Evolutionary conservation across 2,113 vertebrate genomes (phyloP).

Genomic region (Pterocles burchelli): DNA sequence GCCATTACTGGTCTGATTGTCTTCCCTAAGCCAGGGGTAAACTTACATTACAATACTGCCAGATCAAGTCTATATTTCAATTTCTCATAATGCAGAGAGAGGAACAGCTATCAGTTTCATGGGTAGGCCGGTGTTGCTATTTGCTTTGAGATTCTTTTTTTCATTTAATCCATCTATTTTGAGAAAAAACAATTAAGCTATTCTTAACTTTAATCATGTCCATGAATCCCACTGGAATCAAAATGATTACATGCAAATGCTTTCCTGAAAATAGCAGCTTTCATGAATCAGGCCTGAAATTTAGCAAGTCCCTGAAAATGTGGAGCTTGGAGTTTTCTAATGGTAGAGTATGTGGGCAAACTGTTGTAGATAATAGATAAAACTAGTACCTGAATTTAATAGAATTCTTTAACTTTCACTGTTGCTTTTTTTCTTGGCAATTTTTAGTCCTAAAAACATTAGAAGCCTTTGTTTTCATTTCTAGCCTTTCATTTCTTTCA

Average conservation of each 20-base stretch:
- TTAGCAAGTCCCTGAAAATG: not conserved
- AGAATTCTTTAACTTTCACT: not conserved
- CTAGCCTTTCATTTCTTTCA: not conserved
- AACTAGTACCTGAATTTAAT: not conserved
- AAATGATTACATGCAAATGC: not conserved
- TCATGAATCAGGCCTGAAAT: not conserved
- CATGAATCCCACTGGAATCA: not conserved
- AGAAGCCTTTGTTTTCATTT: not conserved
- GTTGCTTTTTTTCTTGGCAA: not conserved
- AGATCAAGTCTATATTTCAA: not conserved
- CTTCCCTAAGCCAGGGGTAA: not conserved
- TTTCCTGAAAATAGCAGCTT: conserved; percentile 5
- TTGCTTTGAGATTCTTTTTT: not conserved
- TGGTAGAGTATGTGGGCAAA: not conserved
- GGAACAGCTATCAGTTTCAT: not conserved
- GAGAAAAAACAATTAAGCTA: not conserved
- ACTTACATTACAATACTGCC: not conserved
- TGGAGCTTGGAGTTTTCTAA: not conserved
- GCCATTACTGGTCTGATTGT: not conserved
- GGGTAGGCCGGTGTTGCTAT: not conserved
- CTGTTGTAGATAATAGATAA: not conserved
- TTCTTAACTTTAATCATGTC: conserved; percentile 7
- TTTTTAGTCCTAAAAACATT: not conserved
- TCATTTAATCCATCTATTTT: not conserved
- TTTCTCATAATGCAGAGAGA: not conserved